Evolutionary conservation across 2,797 vertebrate genomes (phyloP).

Genomic region (Paramormyrops hopkinsi): DNA sequence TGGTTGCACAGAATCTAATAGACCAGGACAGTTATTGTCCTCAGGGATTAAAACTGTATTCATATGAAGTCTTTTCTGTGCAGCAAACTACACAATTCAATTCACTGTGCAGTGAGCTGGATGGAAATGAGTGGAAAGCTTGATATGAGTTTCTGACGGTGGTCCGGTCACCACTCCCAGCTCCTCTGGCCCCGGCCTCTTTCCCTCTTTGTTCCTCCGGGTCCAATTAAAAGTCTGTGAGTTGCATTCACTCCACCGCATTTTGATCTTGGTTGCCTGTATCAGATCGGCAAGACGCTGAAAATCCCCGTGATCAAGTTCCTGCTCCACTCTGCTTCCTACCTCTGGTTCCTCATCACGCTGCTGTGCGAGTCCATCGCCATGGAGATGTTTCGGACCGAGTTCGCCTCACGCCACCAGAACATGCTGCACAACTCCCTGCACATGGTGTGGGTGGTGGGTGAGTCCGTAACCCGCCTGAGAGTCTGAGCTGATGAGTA

Average conservation of each 20-base stretch:
- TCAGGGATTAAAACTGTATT: neutral
- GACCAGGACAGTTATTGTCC: neutral
- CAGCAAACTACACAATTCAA: neutral
- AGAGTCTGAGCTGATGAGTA: neutral
- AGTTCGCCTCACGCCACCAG: slow-evolving; percentile 67
- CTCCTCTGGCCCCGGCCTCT: neutral
- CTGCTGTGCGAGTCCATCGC: slow-evolving; percentile 76
- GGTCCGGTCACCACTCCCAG: no score
- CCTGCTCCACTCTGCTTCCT: slow-evolving; percentile 79
- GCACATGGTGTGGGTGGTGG: slow-evolving; percentile 87
- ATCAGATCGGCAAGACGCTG: slow-evolving; percentile 69
- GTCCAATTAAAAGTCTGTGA: neutral
- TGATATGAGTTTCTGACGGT: neutral
- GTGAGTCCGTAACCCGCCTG: slow-evolving; percentile 46
- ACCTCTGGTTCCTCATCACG: slow-evolving; percentile 83
- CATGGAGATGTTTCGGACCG: slow-evolving; percentile 71
- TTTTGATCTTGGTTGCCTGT: slow-evolving; percentile 7
- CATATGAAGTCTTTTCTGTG: neutral
- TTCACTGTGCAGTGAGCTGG: neutral
- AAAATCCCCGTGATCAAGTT: slow-evolving; percentile 83
- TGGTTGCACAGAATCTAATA: neutral
- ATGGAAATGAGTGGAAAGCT: neutral
- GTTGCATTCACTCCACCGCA: neutral
- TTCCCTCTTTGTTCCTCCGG: neutral
- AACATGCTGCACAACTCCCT: slow-evolving; percentile 76